Evolutionary conservation across 37 sponge, comb jelly and placozoan species (phyloP).

Genomic region (Ephydatia muelleri): DNA sequence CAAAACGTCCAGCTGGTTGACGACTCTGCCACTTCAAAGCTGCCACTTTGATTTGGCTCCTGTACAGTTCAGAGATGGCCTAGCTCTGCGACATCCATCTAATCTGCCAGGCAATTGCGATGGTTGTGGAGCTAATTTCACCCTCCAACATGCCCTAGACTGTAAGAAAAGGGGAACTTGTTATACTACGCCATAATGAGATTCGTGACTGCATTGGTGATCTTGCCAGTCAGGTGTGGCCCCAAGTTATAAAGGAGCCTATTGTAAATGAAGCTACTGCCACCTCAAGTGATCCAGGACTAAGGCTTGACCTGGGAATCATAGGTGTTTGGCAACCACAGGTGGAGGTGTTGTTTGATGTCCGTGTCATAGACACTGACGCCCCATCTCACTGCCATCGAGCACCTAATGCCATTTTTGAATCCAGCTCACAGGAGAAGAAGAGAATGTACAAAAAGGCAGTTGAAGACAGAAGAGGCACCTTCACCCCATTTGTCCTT

Average conservation of each 20-base stretch:
- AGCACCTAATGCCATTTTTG: conserved; percentile 6
- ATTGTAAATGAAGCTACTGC: conserved; percentile 33
- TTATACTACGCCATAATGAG: conserved; percentile 39
- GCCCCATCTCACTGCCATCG: conserved; percentile 10
- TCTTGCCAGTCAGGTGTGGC: conserved; percentile 26
- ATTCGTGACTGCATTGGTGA: conserved; percentile 45
- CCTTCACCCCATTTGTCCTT: conserved; percentile 39
- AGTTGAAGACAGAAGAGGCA: conserved; percentile 6
- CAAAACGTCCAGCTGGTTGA: conserved; percentile 30
- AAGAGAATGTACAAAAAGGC: conserved; percentile 13
- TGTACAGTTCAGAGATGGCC: conserved; percentile 44
- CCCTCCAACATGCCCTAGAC: conserved; percentile 36
- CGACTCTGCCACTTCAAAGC: conserved; percentile 6
- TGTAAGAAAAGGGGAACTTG: conserved; percentile 30
- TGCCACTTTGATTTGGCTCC: conserved; percentile 35
- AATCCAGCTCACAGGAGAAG: conserved; percentile 22
- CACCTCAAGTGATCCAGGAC: not conserved
- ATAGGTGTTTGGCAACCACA: conserved; percentile 52
- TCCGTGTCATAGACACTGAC: conserved; percentile 58
- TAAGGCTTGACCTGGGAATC: conserved; percentile 40
- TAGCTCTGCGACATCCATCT: conserved; percentile 16
- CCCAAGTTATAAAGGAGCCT: conserved; percentile 33
- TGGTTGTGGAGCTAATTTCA: conserved; percentile 30
- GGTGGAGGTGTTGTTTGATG: conserved; percentile 54
- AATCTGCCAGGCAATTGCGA: conserved; percentile 22